Base-by-base conservation (phyloP, 35 echinoderm and acorn worm species). In the Patiria miniata region DNA sequence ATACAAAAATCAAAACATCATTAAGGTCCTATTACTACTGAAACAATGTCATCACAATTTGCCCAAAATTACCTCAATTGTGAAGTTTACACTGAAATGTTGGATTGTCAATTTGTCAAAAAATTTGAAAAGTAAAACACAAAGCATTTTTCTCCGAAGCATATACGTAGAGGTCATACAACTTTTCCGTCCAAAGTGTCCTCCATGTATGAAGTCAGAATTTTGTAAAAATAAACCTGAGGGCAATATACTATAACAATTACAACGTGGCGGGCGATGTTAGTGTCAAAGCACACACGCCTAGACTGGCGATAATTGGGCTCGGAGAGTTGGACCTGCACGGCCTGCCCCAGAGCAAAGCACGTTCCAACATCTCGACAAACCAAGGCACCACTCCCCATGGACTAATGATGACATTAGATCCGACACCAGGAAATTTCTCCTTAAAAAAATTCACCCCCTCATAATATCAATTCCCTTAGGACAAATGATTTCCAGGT, bases 161-260 rank as follows among this genome's bases (percentile, higher is more conserved):
- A 47, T 12, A 47, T n/a, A n/a, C n/a, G n/a, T 12, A 47, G 12
- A 47, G 42, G 42, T 12, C 42, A n/a, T n/a, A n/a, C n/a, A n/a
- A 47, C 42, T 47, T 47, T 12, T 47, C 42, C 12, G 42, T 4
- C 42, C 42, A 12, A 6, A 47, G 4, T 47, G 42, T 12, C 12
- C 4, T 47, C 42, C 42, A 47, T 47, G 42, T 12, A 6, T 12
- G 4, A 4, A 47, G 42, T 30, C 65, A 10, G 65, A 22, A 1
- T 14, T 23, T 32, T 73, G 65, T 14, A 73, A 73, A 73, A 26
- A 2, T 14, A 73, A 36, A 26, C 65, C 26, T 22, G 0, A 73
- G 65, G 65, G 65, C 26, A 34, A 4, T 73, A 73, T 73, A 73
- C 26, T 73, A 73, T 73, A 73, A 73, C 65, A 73, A 73, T 73